These are phyloP conservation scores for Drosophila dives DNA, from an alignment of 2,888 invertebrate genomes.

Conservation along the genomic window DNA sequence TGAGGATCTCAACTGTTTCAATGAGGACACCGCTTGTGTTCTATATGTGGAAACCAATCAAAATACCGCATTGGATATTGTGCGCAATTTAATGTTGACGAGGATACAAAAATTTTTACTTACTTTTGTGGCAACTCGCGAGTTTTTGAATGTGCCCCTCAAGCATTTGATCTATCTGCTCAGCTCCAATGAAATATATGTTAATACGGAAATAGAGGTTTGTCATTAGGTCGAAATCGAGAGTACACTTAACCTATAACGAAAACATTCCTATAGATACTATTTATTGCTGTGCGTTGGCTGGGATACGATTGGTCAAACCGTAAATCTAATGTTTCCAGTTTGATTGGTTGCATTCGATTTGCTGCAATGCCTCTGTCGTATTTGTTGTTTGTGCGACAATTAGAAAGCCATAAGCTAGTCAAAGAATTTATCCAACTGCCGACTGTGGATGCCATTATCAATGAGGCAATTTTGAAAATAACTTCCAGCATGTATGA, in stretches of 20 bases:
- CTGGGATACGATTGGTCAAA: constrained; percentile 89
- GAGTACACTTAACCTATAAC: constrained; percentile 25
- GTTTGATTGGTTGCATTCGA: constrained; percentile 89
- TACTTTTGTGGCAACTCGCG: constrained; percentile 90
- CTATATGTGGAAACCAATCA: constrained; percentile 85
- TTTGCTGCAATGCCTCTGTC: constrained; percentile 92
- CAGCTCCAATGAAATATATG: constrained; percentile 90
- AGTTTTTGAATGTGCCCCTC: constrained; percentile 88
- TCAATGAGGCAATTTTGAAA: constrained; percentile 84
- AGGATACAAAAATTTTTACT: constrained; percentile 90
- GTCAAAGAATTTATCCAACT: constrained; percentile 87
- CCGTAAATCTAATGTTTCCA: constrained; percentile 86
- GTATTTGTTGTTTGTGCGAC: constrained; percentile 89
- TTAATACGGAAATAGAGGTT: constrained; percentile 87
- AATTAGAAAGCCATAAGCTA: constrained; percentile 39
- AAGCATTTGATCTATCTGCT: constrained; percentile 89
- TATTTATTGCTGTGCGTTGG: constrained; percentile 93
- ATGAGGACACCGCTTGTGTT: constrained; percentile 87
- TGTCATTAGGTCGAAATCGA: background rate
- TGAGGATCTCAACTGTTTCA: constrained; percentile 88
- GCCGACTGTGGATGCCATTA: constrained; percentile 89
- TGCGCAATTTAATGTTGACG: constrained; percentile 85
- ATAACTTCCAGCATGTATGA: constrained; percentile 54
- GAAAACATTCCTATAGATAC: constrained; percentile 85
- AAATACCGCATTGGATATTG: constrained; percentile 79